Evolutionary conservation across 2,888 invertebrate species (phyloP).

Genomic region (Acanthosepion lycidas): DNA sequence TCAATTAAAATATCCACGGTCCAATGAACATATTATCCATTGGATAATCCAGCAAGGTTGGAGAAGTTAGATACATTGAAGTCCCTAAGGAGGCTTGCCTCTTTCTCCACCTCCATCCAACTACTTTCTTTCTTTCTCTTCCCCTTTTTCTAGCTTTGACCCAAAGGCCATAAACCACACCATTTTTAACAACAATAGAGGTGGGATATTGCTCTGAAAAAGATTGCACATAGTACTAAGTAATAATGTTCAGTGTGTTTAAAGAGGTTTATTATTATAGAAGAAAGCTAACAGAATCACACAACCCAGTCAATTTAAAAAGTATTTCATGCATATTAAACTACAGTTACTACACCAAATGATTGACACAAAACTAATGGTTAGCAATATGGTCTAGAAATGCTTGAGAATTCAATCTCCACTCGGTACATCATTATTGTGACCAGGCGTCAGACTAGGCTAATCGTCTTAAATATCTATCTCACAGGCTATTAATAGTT

Average conservation of each 20-base stretch:
- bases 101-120: too few species aligned
- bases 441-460: neutral
- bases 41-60: neutral
- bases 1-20: slow-evolving; percentile 18
- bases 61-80: neutral
- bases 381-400: too few species aligned
- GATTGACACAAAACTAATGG: too few species aligned
- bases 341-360: too few species aligned
- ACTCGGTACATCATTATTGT: neutral
- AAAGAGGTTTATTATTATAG: neutral
- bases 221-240: too few species aligned
- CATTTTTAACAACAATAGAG: neutral
- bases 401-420: too few species aligned
- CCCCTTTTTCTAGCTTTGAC: neutral
- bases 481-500: neutral
- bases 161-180: neutral
- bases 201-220: neutral
- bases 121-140: neutral
- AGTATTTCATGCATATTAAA: neutral
- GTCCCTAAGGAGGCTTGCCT: neutral
- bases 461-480: neutral
- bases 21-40: slow-evolving; percentile 9
- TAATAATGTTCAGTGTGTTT: neutral
- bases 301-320: neutral
- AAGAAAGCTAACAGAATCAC: neutral